Base-by-base conservation (phyloP, 2,888 invertebrate genomes). In the Drosophila borborema region DNA sequence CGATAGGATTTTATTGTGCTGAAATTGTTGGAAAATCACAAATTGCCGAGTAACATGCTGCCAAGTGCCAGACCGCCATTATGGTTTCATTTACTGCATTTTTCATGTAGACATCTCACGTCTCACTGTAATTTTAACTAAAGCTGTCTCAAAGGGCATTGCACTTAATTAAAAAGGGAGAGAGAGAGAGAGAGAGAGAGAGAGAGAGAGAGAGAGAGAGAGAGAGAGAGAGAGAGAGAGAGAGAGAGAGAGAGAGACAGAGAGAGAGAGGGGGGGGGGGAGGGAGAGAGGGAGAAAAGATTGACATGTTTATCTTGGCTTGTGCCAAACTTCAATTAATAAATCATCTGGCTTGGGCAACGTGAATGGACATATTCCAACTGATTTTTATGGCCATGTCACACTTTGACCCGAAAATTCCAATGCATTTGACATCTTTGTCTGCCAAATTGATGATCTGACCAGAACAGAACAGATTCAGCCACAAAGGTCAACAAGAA, bases 361-460 rank as follows among this genome's bases (percentile, higher is more conserved):
- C 12, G 43, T 69, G 73, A 89, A 66, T 74, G 61, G 76, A 77
- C 80, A 80, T 72, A 62, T 78, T 66, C 58, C 48, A 18, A 54
- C 65, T 71, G 76, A 82, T 85, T 75, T 79, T 69, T 71, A 66
- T 62, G 67, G 56, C 58, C 76, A 54, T 69, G 81, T 85, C 56
- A 69, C 64, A 54, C 51, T n/a, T 58, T 74, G 66, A 83, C 83
- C 82, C 74, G 16, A 77, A 79, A 79, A 84, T 78, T 64, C 65
- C 71, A 79, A 80, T 89, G 86, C 86, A 87, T 74, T 87, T 87
- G 84, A 85, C 90, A 85, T 85, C 45, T 74, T 38, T 56, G 51
- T 40, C 45, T 73, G 70, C 66, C 81, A 83, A 88, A 90, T 81
- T 80, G 74, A 80, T 90, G 81, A 76, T 77, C 64, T 82, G 71